Conservation (phyloP, 2,888 invertebrate species). For the Pristionchus japonicus region DNA sequence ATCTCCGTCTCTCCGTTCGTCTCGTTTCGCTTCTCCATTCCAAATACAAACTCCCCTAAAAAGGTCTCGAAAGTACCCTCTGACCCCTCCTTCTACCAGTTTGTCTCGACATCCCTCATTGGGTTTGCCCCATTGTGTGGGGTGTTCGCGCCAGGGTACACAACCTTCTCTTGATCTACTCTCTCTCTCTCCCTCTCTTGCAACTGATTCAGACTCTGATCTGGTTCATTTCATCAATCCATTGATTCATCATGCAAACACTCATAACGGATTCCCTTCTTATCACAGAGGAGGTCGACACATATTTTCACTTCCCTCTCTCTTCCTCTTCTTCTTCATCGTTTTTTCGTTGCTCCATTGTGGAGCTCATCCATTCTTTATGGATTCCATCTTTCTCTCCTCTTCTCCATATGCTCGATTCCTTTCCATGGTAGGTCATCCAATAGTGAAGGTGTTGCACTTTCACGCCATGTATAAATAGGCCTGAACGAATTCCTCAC, state of each 20-base stretch:
- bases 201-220: background rate
- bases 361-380: conserved; percentile 30
- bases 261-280: background rate
- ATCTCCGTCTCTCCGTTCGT: background rate
- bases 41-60: background rate
- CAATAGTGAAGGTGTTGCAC: background rate
- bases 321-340: background rate
- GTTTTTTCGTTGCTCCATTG: background rate
- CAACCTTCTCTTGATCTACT: conserved; percentile 5
- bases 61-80: background rate
- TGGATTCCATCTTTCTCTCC: background rate
- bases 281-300: background rate
- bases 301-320: background rate
- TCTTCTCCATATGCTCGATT: background rate
- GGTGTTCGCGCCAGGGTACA: background rate
- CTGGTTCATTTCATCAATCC: background rate
- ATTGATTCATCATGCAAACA: background rate
- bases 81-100: conserved; percentile 1
- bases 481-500: background rate
- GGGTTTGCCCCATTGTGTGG: background rate
- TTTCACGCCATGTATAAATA: background rate
- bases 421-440: background rate
- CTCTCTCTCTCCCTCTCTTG: too few relatives aligned
- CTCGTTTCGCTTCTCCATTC: background rate
- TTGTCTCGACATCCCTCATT: conserved; percentile 10